Base-by-base conservation (phyloP, 2,888 invertebrate genomes). In the Drosophila cognata region DNA sequence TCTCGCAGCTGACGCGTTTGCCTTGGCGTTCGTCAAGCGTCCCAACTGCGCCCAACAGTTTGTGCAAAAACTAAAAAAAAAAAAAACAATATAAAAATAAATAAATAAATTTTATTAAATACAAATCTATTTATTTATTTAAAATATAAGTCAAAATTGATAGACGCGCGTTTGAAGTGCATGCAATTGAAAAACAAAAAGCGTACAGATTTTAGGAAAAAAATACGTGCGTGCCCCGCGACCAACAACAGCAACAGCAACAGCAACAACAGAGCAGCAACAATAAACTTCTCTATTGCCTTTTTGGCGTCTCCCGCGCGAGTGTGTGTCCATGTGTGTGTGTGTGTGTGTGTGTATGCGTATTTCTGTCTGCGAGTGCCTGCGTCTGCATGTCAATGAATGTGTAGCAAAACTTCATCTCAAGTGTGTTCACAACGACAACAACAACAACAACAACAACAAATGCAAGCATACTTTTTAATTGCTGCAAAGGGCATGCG, bases 1-100 rank as follows among this genome's bases (percentile, higher is more conserved):
- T 84, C 81, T 67, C 74, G 86, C 82, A 84, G 84, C 83, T 89
- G 91, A 81, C 89, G 88, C 91, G 88, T 84, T 81, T 79, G 77
- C 77, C 84, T 82, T 83, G 77, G 74, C 84, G 88, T 78, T 79
- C 76, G 84, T 71, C 81, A 72, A 77, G 66, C 81, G 81, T 82
- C 74, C 62, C 60, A 76, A 77, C 71, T 66, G 75, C 63, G 74
- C 66, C 72, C 69, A 81, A 86, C 84, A 84, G 83, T 83, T 85
- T 81, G 81, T 83, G 84, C 83, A 77, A 69, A 75, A 66, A 70
- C 62, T 51, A 69, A 71, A 43, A 63, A 43, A 21, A 53, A 46
- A 46, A 46, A 28, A 36, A 38, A 43, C 57, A 25, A 8, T 25
- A 46, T 67, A 74, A 52, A 64, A 55, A 64, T 41, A 50, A n/a